Evolutionary conservation across 1,140 invertebrate genomes (phyloP).

Genomic region (Drosophila sulfurigaster): DNA sequence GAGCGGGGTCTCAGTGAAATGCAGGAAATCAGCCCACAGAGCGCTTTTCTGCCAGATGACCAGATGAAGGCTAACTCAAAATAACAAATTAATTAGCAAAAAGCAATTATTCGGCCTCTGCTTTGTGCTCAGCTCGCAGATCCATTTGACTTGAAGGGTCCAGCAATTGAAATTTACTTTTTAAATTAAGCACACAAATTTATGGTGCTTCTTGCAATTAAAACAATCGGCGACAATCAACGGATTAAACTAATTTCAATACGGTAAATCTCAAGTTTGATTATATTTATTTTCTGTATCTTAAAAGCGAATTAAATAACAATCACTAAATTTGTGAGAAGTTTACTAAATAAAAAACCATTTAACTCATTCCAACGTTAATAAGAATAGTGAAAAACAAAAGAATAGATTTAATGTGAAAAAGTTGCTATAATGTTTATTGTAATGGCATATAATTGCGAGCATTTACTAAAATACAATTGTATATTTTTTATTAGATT

Average conservation of each 20-base stretch:
- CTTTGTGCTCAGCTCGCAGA: conserved; percentile 19
- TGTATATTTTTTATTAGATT: too few relatives aligned
- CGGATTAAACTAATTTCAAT: conserved; percentile 17
- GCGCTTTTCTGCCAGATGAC: conserved; percentile 31
- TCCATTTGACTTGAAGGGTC: conserved; percentile 48
- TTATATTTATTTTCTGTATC: neutral
- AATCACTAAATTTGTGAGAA: too few relatives aligned
- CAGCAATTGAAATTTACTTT: conserved; percentile 54
- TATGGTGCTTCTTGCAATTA: conserved; percentile 17
- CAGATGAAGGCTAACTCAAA: conserved; percentile 64
- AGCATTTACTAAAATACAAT: too few relatives aligned
- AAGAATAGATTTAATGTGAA: too few relatives aligned
- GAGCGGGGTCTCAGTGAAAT: conserved; percentile 17
- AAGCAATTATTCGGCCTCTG: conserved; percentile 62
- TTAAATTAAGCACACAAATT: conserved; percentile 25
- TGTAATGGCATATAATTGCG: too few relatives aligned
- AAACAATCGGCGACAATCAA: conserved; percentile 7
- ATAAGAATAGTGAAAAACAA: too few relatives aligned
- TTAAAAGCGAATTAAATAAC: neutral
- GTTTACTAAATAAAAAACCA: too few relatives aligned
- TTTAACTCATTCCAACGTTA: too few relatives aligned
- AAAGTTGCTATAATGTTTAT: too few relatives aligned
- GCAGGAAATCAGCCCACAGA: conserved; percentile 36
- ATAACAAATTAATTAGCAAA: conserved; percentile 80
- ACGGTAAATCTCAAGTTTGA: conserved; percentile 11